Percentiles rank a stretch among this genome's conserved stretches.
These are phyloP conservation scores for Tenthredo notha DNA, from an alignment of 2,888 invertebrate genomes.

Conservation along the genomic window DNA sequence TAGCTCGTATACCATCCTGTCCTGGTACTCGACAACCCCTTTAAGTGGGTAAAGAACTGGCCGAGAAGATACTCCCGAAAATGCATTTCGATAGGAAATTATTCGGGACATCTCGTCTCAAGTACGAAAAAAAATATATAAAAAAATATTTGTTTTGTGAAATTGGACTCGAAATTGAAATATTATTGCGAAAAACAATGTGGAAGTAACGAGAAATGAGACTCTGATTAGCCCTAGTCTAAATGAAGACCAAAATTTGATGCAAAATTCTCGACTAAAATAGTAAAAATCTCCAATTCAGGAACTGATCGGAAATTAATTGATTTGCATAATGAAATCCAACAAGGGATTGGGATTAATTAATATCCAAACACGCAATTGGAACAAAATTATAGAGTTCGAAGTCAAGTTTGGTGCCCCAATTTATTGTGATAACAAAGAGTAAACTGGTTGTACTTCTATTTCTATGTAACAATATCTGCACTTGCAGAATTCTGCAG, in stretches of 20 bases:
- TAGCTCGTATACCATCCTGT: constrained; percentile 7
- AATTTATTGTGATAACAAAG: not conserved
- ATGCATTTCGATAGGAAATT: not conserved
- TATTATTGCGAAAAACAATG: not conserved
- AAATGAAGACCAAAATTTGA: not conserved
- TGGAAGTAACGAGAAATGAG: not conserved
- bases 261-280: not conserved
- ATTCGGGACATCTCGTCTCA: not conserved
- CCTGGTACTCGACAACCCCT: constrained; percentile 30
- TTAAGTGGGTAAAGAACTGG: not conserved
- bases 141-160: not conserved
- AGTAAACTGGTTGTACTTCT: not conserved
- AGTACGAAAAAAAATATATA: not conserved
- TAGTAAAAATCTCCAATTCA: not conserved
- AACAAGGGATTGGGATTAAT: not conserved
- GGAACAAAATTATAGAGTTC: not conserved
- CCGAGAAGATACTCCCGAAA: not conserved
- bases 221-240: not conserved
- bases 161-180: not conserved
- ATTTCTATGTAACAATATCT: too few relatives aligned
- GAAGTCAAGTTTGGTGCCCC: not conserved
- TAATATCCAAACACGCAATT: not conserved
- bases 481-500: not conserved
- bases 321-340: not conserved
- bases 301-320: not conserved